Conservation (phyloP, 2,888 invertebrate genomes). For the Hyposoter didymator region DNA sequence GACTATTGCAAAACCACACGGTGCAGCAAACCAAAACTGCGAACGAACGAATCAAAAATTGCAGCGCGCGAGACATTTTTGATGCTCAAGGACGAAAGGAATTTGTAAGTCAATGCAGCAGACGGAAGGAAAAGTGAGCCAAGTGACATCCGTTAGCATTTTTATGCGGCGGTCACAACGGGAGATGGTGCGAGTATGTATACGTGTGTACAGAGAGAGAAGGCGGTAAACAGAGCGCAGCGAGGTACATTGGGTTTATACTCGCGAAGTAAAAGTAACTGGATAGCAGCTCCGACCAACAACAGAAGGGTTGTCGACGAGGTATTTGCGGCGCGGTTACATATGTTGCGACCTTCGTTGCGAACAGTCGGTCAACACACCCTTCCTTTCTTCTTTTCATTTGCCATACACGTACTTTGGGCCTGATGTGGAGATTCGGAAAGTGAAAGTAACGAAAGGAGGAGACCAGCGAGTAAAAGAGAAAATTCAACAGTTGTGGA, state of each 20-base stretch:
- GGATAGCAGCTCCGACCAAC: conserved; percentile 6
- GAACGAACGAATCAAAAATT: neutral
- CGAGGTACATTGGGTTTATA: conserved; percentile 27
- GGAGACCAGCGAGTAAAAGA: neutral
- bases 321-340: conserved; percentile 37
- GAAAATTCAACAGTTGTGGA: neutral
- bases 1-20: no score
- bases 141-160: conserved; percentile 9
- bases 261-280: neutral
- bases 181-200: conserved; percentile 1
- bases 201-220: conserved; percentile 31
- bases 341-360: conserved; percentile 66
- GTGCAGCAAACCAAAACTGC: no score
- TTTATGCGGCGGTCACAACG: neutral
- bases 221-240: conserved; percentile 62
- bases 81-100: conserved; percentile 17
- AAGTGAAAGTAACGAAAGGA: neutral
- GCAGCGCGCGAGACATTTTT: neutral
- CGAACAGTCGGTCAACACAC: conserved; percentile 56
- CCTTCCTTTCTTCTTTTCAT: conserved; percentile 49
- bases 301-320: conserved; percentile 60
- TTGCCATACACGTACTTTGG: neutral
- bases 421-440: conserved; percentile 1
- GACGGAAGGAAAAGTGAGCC: conserved; percentile 25
- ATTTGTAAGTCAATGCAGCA: conserved; percentile 37